Conservation (phyloP, 2,797 vertebrate genomes). For the Anguilla anguilla region DNA sequence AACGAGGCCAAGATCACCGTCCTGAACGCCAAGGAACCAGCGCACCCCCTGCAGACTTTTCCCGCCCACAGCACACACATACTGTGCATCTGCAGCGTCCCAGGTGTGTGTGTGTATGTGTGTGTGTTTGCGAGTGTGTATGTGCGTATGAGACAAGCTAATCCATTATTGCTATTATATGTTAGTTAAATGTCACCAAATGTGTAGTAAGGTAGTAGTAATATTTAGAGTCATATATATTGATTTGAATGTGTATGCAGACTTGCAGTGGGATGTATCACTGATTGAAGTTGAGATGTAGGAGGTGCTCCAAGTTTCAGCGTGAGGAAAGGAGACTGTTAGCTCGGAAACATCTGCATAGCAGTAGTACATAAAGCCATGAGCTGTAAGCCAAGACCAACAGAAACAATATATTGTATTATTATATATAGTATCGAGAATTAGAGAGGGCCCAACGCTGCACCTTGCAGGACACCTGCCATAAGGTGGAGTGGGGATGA, state of each 20-base stretch:
- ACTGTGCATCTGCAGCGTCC: constrained; percentile 91
- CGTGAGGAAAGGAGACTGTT: background rate
- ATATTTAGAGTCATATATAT: background rate
- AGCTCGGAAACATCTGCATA: background rate
- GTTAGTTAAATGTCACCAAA: background rate
- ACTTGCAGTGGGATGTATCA: background rate
- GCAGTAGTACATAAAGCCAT: background rate
- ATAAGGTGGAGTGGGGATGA: background rate
- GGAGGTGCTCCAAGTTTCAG: background rate
- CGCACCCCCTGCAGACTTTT: constrained; percentile 91
- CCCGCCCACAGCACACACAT: constrained; percentile 90
- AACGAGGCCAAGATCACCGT: constrained; percentile 89
- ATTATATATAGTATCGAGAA: background rate
- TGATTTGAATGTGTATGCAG: background rate
- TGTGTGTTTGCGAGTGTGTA: background rate
- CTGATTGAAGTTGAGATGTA: background rate
- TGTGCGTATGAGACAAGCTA: background rate
- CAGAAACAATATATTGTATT: background rate
- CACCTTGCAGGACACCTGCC: background rate
- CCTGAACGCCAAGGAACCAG: constrained; percentile 92
- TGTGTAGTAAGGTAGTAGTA: background rate
- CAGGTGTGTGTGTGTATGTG: constrained; percentile 70
- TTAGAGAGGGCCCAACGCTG: background rate
- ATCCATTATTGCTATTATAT: background rate
- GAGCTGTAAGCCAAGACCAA: background rate